phyloP scores from a whole-genome alignment of 2,797 vertebrate genomes.

The Anomalospiza imberbis region DNA sequence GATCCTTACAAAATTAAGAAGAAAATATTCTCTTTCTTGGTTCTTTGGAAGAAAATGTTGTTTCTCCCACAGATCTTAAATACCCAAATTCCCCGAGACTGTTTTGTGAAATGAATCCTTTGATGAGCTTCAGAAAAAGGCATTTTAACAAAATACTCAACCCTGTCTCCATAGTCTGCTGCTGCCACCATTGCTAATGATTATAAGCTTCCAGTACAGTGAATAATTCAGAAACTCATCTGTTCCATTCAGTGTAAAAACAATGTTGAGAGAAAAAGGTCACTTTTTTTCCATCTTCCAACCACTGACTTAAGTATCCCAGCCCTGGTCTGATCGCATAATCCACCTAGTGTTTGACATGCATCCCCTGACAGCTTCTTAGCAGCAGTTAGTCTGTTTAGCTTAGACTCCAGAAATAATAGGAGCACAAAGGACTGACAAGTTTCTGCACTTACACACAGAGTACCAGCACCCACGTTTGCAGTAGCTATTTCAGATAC shows the following conservation, averaged over 20 bases:
- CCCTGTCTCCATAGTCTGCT: conserved; percentile 63
- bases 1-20: conserved; percentile 66
- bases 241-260: conserved; percentile 72
- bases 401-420: conserved; percentile 67
- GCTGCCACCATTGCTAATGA: conserved; percentile 77
- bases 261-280: conserved; percentile 74
- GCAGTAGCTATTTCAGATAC: neutral
- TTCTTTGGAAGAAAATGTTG: conserved; percentile 45
- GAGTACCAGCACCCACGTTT: neutral
- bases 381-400: conserved; percentile 66
- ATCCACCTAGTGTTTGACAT: conserved; percentile 70
- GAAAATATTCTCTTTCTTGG: conserved; percentile 15
- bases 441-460: neutral
- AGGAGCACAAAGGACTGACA: conserved; percentile 45
- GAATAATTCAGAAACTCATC: conserved; percentile 90
- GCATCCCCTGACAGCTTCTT: conserved; percentile 64
- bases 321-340: conserved; percentile 70
- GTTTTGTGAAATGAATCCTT: conserved; percentile 60
- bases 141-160: conserved; percentile 54
- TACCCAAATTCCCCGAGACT: conserved; percentile 53
- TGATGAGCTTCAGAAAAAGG: conserved; percentile 70
- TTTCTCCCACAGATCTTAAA: conserved; percentile 52
- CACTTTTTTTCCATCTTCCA: conserved; percentile 64
- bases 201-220: conserved; percentile 86
- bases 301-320: conserved; percentile 69